Percentiles rank a stretch among this genome's conserved stretches.
These are phyloP conservation scores for Acanthoscelides obtectus DNA, from an alignment of 2,888 invertebrate genomes.

Conservation along the genomic window DNA sequence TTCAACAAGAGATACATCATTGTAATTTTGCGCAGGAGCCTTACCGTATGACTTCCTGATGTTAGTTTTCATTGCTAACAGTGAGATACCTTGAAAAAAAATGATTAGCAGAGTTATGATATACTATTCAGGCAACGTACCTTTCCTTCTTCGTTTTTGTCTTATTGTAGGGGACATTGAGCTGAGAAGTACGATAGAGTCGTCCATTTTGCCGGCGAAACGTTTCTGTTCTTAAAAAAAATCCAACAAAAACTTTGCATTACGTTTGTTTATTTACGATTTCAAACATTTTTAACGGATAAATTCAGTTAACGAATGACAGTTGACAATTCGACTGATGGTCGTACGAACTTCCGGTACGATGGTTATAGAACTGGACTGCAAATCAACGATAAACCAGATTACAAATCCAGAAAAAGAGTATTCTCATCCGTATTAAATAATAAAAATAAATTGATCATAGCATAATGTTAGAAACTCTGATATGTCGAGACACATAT, in stretches of 20 bases:
- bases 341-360: too few species aligned
- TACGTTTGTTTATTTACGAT: background rate
- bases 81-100: slow-evolving; percentile 27
- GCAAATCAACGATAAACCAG: too few species aligned
- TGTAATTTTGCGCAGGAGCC: slow-evolving; percentile 21
- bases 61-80: slow-evolving; percentile 36
- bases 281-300: background rate
- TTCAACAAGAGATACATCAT: slow-evolving; percentile 21
- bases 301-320: too few species aligned
- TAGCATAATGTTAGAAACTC: too few species aligned
- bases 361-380: too few species aligned
- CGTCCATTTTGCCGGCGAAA: slow-evolving; percentile 23
- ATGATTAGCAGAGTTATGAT: background rate
- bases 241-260: background rate
- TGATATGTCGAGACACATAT: too few species aligned
- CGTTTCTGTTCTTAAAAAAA: background rate
- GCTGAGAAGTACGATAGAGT: slow-evolving; percentile 34
- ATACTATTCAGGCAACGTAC: slow-evolving; percentile 14
- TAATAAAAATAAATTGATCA: too few species aligned
- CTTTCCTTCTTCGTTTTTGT: slow-evolving; percentile 25
- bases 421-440: too few species aligned
- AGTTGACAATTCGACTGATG: too few species aligned
- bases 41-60: slow-evolving; percentile 35
- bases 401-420: too few species aligned
- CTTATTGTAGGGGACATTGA: slow-evolving; percentile 39